phyloP scores from a whole-genome alignment of 2,113 vertebrate species.

The Zapornia atra region DNA sequence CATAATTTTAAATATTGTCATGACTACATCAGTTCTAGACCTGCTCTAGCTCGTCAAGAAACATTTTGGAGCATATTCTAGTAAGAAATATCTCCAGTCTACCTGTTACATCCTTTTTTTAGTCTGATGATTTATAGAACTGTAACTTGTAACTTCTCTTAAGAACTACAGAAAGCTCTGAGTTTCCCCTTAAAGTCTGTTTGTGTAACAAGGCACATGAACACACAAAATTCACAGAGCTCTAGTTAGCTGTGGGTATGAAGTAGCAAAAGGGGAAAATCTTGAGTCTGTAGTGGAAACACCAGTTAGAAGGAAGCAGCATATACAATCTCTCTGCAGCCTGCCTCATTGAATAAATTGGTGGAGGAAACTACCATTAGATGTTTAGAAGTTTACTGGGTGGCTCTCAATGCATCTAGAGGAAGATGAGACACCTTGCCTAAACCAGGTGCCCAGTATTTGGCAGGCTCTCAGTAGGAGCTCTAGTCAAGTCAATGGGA shows the following conservation, averaged over 20 bases:
- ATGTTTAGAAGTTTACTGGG: neutral
- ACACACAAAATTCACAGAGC: neutral
- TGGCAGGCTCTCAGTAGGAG: neutral
- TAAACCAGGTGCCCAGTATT: neutral
- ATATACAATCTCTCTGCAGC: neutral
- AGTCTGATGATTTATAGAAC: neutral
- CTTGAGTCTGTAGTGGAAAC: neutral
- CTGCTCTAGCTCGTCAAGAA: neutral
- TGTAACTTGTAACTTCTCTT: neutral
- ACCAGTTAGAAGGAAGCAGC: neutral
- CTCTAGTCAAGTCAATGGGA: neutral
- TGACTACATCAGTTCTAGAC: neutral
- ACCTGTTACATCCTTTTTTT: neutral
- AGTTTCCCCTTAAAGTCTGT: neutral
- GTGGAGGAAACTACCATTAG: neutral
- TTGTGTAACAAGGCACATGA: neutral
- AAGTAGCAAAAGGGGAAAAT: neutral
- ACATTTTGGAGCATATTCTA: neutral
- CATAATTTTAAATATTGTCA: neutral
- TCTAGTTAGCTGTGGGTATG: neutral
- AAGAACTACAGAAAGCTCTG: neutral
- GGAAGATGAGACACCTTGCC: neutral
- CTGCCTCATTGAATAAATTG: neutral
- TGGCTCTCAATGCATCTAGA: no score
- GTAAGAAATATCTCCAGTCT: neutral